Conservation (phyloP, 1,140 invertebrate species). For the Drosophila nigromelanica region DNA sequence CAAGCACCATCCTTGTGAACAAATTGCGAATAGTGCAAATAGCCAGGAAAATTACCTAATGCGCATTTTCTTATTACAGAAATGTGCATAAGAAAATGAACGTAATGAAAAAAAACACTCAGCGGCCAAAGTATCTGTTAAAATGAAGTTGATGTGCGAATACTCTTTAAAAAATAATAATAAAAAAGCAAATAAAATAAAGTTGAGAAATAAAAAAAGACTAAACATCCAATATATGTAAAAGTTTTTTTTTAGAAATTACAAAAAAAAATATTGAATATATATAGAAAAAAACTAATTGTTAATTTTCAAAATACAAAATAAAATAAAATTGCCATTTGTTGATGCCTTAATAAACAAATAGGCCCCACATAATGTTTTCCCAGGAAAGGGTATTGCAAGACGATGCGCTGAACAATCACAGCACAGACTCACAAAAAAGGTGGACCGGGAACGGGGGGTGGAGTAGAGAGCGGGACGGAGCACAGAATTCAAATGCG, state of each 20-base stretch:
- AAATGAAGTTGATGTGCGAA: not conserved
- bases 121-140: not conserved
- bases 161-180: not conserved
- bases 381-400: not conserved
- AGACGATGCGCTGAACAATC: conserved; percentile 18
- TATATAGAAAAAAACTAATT: not conserved
- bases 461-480: not conserved
- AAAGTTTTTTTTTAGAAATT: not conserved
- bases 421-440: conserved; percentile 11
- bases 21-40: conserved; percentile 78
- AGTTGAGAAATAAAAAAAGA: no score
- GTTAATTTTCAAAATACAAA: not conserved
- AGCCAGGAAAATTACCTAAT: conserved; percentile 80
- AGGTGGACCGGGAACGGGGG: conserved; percentile 16
- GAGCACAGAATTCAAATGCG: conserved; percentile 40
- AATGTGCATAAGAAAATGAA: conserved; percentile 80
- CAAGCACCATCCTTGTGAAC: conserved; percentile 19
- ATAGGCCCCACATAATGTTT: not conserved
- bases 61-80: conserved; percentile 80
- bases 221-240: not conserved
- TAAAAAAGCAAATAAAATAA: not conserved
- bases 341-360: no score
- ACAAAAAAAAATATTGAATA: not conserved
- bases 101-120: conserved; percentile 70
- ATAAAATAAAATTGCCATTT: not conserved